phyloP scores from a whole-genome alignment of 2,797 vertebrate species.

The Pygocentrus nattereri region DNA sequence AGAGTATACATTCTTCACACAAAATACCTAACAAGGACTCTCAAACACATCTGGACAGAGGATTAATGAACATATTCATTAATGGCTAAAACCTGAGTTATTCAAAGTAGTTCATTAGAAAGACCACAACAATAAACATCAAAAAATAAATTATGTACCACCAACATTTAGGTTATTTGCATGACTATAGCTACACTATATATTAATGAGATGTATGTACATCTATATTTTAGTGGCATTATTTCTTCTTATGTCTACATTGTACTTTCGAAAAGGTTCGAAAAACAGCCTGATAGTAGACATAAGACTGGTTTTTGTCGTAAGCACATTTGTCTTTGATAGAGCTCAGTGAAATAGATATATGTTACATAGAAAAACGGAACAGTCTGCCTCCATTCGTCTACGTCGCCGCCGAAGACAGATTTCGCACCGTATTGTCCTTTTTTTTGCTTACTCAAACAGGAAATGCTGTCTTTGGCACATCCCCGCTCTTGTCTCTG shows the following conservation, averaged over 20 bases:
- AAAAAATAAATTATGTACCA: conserved; percentile 78
- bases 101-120: conserved; percentile 80
- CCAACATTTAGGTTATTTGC: conserved; percentile 74
- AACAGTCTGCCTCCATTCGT: conserved; percentile 31
- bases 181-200: conserved; percentile 82
- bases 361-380: conserved; percentile 52
- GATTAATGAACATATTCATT: conserved; percentile 61
- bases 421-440: conserved; percentile 18
- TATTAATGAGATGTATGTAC: conserved; percentile 73
- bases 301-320: conserved; percentile 53
- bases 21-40: conserved; percentile 64
- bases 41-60: conserved; percentile 69
- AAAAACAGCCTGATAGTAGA: conserved; percentile 51
- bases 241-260: conserved; percentile 59
- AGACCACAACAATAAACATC: conserved; percentile 79
- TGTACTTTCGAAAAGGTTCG: conserved; percentile 26
- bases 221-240: conserved; percentile 69
- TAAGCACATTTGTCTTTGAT: conserved; percentile 60
- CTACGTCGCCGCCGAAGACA: conserved; percentile 14
- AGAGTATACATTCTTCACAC: conserved; percentile 73
- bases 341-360: conserved; percentile 54
- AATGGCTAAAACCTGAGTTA: conserved; percentile 87
- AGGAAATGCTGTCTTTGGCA: conserved; percentile 34
- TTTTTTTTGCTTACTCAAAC: conserved; percentile 34
- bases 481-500: conserved; percentile 9